A percentile compares a stretch with the other conserved stretches of the same genome.
Evolutionary conservation across 2,113 vertebrate species (phyloP).

Genomic region (Archilochus colubris): DNA sequence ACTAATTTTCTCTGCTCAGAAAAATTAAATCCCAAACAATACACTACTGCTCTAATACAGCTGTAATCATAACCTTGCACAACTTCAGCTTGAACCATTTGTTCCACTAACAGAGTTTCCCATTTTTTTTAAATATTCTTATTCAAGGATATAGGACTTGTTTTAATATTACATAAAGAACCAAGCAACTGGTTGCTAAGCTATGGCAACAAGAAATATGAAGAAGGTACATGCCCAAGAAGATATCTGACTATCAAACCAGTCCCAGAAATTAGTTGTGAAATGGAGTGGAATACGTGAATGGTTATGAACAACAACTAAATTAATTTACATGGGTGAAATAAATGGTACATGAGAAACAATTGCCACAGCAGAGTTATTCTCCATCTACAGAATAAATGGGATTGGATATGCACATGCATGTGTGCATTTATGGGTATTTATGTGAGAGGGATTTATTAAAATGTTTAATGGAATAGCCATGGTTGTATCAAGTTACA

Average conservation of each 20-base stretch:
- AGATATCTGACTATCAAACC: constrained; percentile 21
- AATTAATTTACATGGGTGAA: constrained; percentile 54
- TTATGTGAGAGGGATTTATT: constrained; percentile 37
- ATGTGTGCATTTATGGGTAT: constrained; percentile 24
- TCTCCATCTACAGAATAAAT: constrained; percentile 45
- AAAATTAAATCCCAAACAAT: background rate
- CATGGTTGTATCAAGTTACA: background rate
- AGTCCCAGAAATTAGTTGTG: constrained; percentile 45
- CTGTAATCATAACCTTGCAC: background rate
- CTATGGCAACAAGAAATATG: background rate
- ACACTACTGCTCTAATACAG: background rate
- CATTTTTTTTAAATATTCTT: background rate
- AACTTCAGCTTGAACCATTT: background rate
- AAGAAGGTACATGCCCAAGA: background rate
- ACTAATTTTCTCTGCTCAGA: background rate
- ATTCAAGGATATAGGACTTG: background rate
- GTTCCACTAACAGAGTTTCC: background rate
- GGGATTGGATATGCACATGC: constrained; percentile 43
- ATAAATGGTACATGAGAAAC: constrained; percentile 41
- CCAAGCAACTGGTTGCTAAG: background rate
- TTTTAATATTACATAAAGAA: background rate
- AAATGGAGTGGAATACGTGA: constrained; percentile 55
- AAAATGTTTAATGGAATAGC: constrained; percentile 35
- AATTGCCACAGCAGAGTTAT: constrained; percentile 36
- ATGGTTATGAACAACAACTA: constrained; percentile 45